Base-by-base conservation (phyloP, 2,797 vertebrate species). In the Cossypha polioptera region DNA sequence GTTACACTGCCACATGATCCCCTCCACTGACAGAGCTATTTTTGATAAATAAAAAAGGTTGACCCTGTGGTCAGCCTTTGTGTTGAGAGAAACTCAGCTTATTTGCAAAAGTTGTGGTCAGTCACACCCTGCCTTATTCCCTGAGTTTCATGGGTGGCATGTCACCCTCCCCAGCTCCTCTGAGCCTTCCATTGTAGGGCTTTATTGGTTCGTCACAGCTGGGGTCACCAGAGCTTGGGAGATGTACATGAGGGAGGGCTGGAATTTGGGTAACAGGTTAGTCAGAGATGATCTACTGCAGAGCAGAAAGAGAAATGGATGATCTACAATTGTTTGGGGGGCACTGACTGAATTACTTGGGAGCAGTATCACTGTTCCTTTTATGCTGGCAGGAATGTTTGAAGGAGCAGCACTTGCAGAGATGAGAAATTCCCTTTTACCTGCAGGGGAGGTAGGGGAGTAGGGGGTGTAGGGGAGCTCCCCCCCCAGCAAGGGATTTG, bases 321-420 rank as follows among this genome's bases (percentile, higher is more conserved):
- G 13, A 53, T 28, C 31, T 59, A 7, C 42, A 62, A 1, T 33
- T 51, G 26, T 45, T 18, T 40, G n/a, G 5, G 7, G 16, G 19
- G 2, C 25, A 43, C 9, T 0, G 3, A 48, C 4, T 50, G 42
- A 50, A 26, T 67, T 5, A 8, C 33, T 62, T 9, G 1, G 33
- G 50, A 86, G 51, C 50, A 74, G 36, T 28, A 29, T 54, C 12
- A 24, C n/a, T 54, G 38, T 45, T 91, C 35, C 6, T 65, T 13
- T 53, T 66, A 1, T 50, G 40, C 48, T 62, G 51, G 31, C 26
- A 50, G 20, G 35, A 68, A 57, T 8, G 25, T 38, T 43, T 85
- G 68, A 55, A 75, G 45, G 26, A 90, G 63, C 75, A 82, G 63
- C 47, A n/a, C 33, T 36, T 25, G 31, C 22, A 33, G 67, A 69